A percentile compares a stretch with the other conserved stretches of the same genome.
phyloP scores from a whole-genome alignment of 2,797 vertebrate genomes.

The Adrianichthys oophorus region DNA sequence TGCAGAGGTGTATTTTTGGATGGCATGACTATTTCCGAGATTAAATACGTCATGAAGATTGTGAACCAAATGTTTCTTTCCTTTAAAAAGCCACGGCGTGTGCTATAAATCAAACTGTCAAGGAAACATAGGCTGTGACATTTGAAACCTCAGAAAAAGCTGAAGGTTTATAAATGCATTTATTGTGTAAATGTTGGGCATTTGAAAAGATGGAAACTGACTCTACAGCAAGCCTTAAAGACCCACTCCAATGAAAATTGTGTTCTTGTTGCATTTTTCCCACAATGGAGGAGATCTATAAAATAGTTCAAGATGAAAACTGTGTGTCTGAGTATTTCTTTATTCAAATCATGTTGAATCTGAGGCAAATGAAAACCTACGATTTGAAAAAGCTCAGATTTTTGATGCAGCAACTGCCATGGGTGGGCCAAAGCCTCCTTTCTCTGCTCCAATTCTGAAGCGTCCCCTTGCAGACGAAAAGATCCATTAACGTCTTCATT shows the following conservation, averaged over 20 bases:
- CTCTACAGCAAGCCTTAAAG: no score
- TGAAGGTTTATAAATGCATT: conserved; percentile 14
- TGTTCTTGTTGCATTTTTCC: no score
- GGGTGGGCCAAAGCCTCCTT: no score
- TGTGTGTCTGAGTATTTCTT: not conserved
- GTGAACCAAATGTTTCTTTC: conserved; percentile 28
- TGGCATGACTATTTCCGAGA: conserved; percentile 27
- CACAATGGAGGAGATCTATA: no score
- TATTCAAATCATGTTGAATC: not conserved
- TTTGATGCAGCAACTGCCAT: no score
- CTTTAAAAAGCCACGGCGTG: conserved; percentile 5
- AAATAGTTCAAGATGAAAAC: no score
- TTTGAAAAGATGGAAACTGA: not conserved
- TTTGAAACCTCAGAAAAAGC: conserved; percentile 39
- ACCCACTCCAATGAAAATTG: no score
- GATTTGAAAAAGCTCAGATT: no score
- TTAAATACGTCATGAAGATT: conserved; percentile 35
- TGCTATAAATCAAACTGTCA: conserved; percentile 66
- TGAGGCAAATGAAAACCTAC: no score
- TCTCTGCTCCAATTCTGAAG: no score
- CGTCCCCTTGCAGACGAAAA: no score
- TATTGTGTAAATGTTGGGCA: conserved; percentile 1
- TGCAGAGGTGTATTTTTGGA: conserved; percentile 12
- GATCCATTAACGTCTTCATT: no score
- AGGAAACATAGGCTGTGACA: conserved; percentile 61